Conservation (phyloP, 2,797 vertebrate species). For the Clarias platycephalus region DNA sequence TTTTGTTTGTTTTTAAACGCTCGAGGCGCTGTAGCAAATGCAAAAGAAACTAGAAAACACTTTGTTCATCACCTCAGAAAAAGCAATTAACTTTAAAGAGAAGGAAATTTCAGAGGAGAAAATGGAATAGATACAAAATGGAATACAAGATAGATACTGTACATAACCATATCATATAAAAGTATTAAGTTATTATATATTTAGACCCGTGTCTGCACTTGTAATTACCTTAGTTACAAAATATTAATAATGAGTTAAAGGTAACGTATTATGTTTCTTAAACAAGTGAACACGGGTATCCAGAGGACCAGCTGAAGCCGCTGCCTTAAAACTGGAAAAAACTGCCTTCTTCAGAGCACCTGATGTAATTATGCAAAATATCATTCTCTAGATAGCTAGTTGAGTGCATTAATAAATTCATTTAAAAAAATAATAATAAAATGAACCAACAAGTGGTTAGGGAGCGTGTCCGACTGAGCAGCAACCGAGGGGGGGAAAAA, state of each 20-base stretch:
- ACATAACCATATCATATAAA: not conserved
- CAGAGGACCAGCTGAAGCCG: too few relatives aligned
- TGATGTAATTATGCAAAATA: too few relatives aligned
- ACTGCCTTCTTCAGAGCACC: too few relatives aligned
- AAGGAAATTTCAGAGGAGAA: not conserved
- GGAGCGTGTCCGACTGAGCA: too few relatives aligned
- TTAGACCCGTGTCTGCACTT: not conserved
- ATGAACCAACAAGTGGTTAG: too few relatives aligned
- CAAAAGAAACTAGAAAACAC: slow-evolving; percentile 18
- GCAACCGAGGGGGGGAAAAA: not conserved
- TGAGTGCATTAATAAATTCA: too few relatives aligned
- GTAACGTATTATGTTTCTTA: too few relatives aligned
- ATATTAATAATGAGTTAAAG: not conserved
- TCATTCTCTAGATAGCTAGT: too few relatives aligned
- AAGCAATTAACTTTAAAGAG: slow-evolving; percentile 40
- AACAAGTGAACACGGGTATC: too few relatives aligned
- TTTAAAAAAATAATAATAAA: too few relatives aligned
- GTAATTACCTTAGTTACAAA: not conserved
- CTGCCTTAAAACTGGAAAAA: too few relatives aligned
- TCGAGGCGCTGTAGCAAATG: slow-evolving; percentile 32
- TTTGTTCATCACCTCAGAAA: slow-evolving; percentile 24
- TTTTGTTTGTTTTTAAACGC: not conserved
- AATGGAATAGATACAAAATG: not conserved
- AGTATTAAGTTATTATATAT: not conserved
- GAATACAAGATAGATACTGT: not conserved